Percentiles rank a stretch among this genome's conserved stretches.
Conservation (phyloP, 2,113 vertebrate species). For the Nothobranchius kuhntae region DNA sequence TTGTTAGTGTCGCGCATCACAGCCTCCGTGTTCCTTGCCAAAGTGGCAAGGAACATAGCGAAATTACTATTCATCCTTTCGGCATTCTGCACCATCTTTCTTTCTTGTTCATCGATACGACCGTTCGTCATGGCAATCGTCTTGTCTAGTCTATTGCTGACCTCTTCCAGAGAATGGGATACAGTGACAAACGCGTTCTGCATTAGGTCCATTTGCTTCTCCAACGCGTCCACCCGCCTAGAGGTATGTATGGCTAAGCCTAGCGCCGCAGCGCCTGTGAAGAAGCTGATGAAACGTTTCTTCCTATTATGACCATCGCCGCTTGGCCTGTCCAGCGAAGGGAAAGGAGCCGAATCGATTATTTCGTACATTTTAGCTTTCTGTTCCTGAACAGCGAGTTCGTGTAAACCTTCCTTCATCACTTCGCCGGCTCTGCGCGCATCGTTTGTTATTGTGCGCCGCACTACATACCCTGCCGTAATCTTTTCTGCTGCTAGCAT, state of each 20-base stretch:
- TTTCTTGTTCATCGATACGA: slow-evolving; percentile 3
- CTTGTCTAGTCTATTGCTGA: not conserved
- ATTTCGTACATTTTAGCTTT: not conserved
- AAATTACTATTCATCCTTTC: slow-evolving; percentile 2
- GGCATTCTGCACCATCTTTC: not conserved
- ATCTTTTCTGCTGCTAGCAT: slow-evolving; percentile 3
- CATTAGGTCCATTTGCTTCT: not conserved
- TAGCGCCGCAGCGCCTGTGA: fast-evolving
- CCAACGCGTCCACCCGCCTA: not conserved
- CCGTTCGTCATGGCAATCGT: not conserved
- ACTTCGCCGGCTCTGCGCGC: slow-evolving; percentile 10
- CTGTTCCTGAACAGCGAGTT: not conserved
- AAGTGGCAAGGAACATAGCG: not conserved
- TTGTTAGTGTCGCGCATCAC: slow-evolving; percentile 5
- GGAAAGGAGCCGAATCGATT: not conserved
- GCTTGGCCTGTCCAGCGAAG: fast-evolving
- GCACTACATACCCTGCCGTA: slow-evolving; percentile 14
- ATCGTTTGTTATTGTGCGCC: slow-evolving; percentile 4
- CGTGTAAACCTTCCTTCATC: slow-evolving; percentile 4
- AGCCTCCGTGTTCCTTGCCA: slow-evolving; percentile 1
- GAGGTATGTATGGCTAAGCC: not conserved
- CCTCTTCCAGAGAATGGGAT: not conserved
- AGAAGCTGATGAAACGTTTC: not conserved
- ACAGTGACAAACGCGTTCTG: not conserved
- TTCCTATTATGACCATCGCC: not conserved